phyloP scores from a whole-genome alignment of 2,888 invertebrate species.

The Eilema caniola region DNA sequence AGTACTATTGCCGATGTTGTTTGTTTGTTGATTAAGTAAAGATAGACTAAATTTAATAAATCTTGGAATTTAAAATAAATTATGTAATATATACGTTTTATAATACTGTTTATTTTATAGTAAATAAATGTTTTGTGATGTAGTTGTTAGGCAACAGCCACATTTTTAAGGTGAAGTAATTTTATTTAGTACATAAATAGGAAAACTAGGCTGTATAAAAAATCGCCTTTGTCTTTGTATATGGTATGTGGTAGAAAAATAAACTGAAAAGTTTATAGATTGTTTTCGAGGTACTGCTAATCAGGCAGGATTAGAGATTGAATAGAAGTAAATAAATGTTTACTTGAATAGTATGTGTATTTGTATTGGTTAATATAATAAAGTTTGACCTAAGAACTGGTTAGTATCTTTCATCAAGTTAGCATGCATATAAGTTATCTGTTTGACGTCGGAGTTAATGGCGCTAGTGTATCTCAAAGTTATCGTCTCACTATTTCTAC shows the following conservation, averaged over 20 bases:
- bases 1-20: no score
- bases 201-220: slow-evolving; percentile 18
- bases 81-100: no score
- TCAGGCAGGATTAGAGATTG: not conserved
- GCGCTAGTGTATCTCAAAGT: slow-evolving; percentile 42
- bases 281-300: slow-evolving; percentile 35
- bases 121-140: no score
- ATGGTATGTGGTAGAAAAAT: not conserved
- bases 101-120: no score
- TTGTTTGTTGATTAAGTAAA: no score
- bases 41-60: no score
- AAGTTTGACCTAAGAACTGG: slow-evolving; percentile 43
- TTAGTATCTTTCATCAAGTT: slow-evolving; percentile 23
- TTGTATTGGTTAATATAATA: slow-evolving; percentile 17
- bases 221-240: slow-evolving; percentile 7
- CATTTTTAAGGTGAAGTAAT: no score
- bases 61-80: no score
- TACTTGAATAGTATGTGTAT: slow-evolving; percentile 10
- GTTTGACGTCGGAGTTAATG: slow-evolving; percentile 35
- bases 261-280: slow-evolving; percentile 38
- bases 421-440: not conserved
- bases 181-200: no score
- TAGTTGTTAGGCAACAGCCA: no score
- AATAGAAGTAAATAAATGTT: slow-evolving; percentile 9
- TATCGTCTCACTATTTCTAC: slow-evolving; percentile 20